These are phyloP conservation scores for Arvicanthis niloticus DNA, from an alignment of 2,113 vertebrate genomes.

Conservation along the genomic window DNA sequence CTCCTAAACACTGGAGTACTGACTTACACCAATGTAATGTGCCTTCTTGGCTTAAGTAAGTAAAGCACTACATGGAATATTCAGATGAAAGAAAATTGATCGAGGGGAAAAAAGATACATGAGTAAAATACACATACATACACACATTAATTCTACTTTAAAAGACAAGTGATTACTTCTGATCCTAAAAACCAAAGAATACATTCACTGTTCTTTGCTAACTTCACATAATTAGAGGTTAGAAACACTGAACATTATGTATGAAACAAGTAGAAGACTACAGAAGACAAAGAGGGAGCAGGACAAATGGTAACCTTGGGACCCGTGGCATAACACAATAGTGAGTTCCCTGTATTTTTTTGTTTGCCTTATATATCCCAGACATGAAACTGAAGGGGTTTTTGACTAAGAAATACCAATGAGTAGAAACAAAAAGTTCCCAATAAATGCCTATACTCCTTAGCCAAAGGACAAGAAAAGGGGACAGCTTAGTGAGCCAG, in stretches of 20 bases:
- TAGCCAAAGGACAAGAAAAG: conserved; percentile 1
- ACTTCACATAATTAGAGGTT: neutral
- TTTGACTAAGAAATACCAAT: conserved; percentile 1
- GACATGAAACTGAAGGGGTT: neutral
- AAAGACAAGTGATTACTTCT: conserved; percentile 33
- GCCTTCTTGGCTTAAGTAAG: conserved; percentile 7
- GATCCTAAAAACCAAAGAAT: neutral
- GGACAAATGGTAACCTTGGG: neutral
- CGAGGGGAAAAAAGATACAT: neutral
- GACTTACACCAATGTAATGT: neutral
- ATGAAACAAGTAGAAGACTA: conserved; percentile 26
- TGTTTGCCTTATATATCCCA: conserved; percentile 19
- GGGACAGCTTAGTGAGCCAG: neutral
- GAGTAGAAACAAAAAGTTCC: neutral
- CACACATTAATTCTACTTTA: neutral
- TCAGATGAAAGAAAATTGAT: neutral
- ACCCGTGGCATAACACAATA: neutral
- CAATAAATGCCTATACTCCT: conserved; percentile 9
- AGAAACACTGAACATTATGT: neutral
- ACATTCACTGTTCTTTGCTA: conserved; percentile 3
- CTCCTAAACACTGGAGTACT: neutral
- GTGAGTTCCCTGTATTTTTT: neutral
- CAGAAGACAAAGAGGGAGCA: neutral
- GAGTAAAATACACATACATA: neutral
- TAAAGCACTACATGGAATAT: neutral